Evolutionary conservation across 1,140 invertebrate genomes (phyloP).

Genomic region (Drosophila takahashii): DNA sequence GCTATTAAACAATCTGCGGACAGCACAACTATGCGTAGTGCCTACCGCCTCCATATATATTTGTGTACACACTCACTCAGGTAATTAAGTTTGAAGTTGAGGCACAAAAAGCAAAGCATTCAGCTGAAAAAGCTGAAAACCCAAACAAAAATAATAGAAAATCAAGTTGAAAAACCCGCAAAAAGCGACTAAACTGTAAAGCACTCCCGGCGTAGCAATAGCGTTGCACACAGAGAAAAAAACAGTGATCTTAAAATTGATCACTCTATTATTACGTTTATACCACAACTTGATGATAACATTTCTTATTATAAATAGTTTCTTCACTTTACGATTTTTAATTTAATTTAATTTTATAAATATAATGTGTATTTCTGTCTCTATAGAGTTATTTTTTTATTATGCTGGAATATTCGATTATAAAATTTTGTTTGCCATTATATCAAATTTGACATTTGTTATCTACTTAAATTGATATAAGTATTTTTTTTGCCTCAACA

Average conservation of each 20-base stretch:
- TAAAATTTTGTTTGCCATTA: too few relatives aligned
- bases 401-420: too few relatives aligned
- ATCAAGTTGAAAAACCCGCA: constrained; percentile 24
- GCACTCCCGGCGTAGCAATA: constrained; percentile 17
- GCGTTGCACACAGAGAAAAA: background rate
- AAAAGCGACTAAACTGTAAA: constrained; percentile 58
- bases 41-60: constrained; percentile 33
- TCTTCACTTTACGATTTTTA: too few relatives aligned
- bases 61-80: constrained; percentile 41
- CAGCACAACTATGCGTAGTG: constrained; percentile 11
- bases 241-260: background rate
- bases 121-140: constrained; percentile 12
- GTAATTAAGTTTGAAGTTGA: constrained; percentile 77
- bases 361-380: too few relatives aligned
- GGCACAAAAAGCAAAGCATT: constrained; percentile 25
- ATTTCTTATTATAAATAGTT: too few relatives aligned
- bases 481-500: too few relatives aligned
- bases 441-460: too few relatives aligned
- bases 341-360: too few relatives aligned
- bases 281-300: too few relatives aligned
- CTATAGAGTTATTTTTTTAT: too few relatives aligned
- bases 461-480: too few relatives aligned
- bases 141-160: constrained; percentile 20
- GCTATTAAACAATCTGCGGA: constrained; percentile 47
- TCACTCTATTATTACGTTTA: too few relatives aligned